Evolutionary conservation across 2,113 vertebrate species (phyloP).

Genomic region (Malurus alboscapulatus): DNA sequence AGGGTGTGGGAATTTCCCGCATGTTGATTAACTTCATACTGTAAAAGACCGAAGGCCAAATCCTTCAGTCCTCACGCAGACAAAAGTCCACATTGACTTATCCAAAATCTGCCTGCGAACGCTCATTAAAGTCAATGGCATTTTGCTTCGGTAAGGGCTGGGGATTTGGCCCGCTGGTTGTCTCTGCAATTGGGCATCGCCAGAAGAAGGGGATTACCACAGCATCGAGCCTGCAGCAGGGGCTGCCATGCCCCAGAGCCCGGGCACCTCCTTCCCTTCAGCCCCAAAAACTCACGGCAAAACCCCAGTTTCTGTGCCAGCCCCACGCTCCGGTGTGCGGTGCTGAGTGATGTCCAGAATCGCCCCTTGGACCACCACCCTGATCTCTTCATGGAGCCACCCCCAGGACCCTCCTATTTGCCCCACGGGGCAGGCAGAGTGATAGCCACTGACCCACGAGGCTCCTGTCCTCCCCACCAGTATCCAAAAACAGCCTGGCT

Average conservation of each 20-base stretch:
- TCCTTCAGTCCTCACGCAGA: constrained; percentile 1
- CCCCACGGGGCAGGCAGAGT: accelerated
- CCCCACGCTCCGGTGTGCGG: accelerated
- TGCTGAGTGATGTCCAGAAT: neutral
- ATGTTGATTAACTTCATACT: constrained; percentile 50
- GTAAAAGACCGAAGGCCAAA: constrained; percentile 42
- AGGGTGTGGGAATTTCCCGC: constrained; percentile 46
- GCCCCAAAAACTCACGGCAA: neutral
- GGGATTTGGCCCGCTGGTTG: constrained; percentile 8
- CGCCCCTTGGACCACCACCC: neutral
- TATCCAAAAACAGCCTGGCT: neutral
- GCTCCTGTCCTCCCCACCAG: neutral
- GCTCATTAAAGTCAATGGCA: constrained; percentile 41
- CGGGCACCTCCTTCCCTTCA: neutral
- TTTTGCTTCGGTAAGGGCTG: neutral
- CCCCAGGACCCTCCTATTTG: neutral
- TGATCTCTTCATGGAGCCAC: accelerated
- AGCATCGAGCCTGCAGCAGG: neutral
- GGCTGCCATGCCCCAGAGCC: neutral
- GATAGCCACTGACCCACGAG: accelerated
- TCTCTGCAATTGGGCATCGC: neutral
- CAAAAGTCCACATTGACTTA: constrained; percentile 55
- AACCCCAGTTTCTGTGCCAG: accelerated
- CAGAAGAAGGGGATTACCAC: neutral
- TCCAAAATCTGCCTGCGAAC: neutral